phyloP scores from a whole-genome alignment of 2,888 invertebrate genomes.

The Aplocera efformata region DNA sequence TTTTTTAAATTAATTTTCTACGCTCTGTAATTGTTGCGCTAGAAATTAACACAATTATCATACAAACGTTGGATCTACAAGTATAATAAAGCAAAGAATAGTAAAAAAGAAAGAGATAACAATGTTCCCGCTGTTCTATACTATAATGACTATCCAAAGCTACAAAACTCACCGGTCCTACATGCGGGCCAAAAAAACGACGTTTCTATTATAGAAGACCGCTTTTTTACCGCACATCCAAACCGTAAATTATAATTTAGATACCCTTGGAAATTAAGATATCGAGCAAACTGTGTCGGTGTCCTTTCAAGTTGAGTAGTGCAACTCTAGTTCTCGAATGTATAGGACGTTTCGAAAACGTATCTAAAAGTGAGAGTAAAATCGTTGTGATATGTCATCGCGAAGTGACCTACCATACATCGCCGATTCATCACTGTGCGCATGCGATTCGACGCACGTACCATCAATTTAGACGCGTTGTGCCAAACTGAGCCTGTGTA shows the following conservation, averaged over 20 bases:
- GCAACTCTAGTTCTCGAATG: slow-evolving; percentile 47
- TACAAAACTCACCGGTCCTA: slow-evolving; percentile 56
- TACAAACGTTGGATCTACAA: not conserved
- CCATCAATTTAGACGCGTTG: slow-evolving; percentile 57
- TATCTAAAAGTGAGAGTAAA: slow-evolving; percentile 16
- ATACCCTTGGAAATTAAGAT: slow-evolving; percentile 72
- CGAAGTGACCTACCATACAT: slow-evolving; percentile 63
- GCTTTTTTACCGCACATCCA: slow-evolving; percentile 61
- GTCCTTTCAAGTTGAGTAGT: slow-evolving; percentile 64
- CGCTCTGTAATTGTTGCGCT: not conserved
- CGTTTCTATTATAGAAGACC: slow-evolving; percentile 70
- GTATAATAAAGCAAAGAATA: not conserved
- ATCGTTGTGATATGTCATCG: slow-evolving; percentile 24
- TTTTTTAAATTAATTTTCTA: no score
- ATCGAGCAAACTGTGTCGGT: slow-evolving; percentile 66
- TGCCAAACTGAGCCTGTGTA: slow-evolving; percentile 27
- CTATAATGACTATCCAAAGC: slow-evolving; percentile 46
- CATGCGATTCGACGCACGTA: slow-evolving; percentile 64
- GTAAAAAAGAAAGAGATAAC: slow-evolving; percentile 55
- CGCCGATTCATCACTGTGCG: slow-evolving; percentile 49
- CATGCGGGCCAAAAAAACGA: slow-evolving; percentile 71
- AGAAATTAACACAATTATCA: slow-evolving; percentile 11
- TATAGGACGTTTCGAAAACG: slow-evolving; percentile 64
- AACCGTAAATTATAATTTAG: slow-evolving; percentile 79
- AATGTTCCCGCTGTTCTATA: slow-evolving; percentile 40